Evolutionary conservation across 1,140 invertebrate species (phyloP), one percentile per base, ranked within the genome.

Genomic region (Sminthurides bifidus): DNA sequence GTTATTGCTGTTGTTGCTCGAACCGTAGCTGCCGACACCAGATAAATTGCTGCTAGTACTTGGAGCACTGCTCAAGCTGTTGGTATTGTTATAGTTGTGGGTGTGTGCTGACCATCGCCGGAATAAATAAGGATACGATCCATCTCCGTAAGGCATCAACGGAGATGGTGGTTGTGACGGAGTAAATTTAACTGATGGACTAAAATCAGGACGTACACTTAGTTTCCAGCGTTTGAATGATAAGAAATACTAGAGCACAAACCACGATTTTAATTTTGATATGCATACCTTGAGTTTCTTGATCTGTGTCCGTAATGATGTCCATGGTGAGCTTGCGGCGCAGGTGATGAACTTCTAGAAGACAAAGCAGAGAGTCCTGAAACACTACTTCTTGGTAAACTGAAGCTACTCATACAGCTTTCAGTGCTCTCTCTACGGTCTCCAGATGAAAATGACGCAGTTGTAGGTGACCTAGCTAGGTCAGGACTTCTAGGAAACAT

Each of bases 91-190:
- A 33, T 45, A 62, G 24, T 56, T 59, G 31, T 64, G 56, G n/a
- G 58, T 64, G 24, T 60, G 56, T n/a, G 62, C 62, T 26, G 62
- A 64, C 62, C 62, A 64, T n/a, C 62, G n/a, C 8, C 62, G 55
- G 30, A 64, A 64, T 27, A 64, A 33, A 30, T 60, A 61, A 12
- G 62, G 62, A 43, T 61, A 59, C 1, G 19, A 14, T 24, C 49
- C 48, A 4, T 61, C 62, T 3, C 59, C 56, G 46, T 59, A 60
- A 15, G 61, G 61, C 33, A 60, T 49, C 1, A 61, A 21, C 4
- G 62, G 62, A n/a, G 58, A 60, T 40, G 62, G 62, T 10, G 62
- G 62, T 27, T 64, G 62, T 15, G 62, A 64, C 12, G 62, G 62
- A 14, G 62, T 64, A 23, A 64, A 64, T 29, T 64, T 60, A 1